These are phyloP conservation scores for Uria aalge DNA, from an alignment of 2,113 vertebrate species.

Conservation along the genomic window DNA sequence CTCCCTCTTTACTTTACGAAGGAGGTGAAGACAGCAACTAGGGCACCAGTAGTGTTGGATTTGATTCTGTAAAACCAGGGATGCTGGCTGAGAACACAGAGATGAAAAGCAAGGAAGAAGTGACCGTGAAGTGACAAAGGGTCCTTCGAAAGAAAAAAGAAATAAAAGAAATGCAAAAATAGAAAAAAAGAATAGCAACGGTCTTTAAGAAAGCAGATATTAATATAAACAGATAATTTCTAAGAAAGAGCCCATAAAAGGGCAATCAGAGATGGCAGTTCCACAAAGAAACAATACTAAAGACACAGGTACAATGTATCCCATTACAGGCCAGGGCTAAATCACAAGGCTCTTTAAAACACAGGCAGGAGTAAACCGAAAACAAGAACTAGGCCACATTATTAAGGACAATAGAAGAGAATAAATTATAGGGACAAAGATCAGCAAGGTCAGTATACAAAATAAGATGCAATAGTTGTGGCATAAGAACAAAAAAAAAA, in stretches of 20 bases:
- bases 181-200: not conserved
- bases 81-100: not conserved
- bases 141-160: not conserved
- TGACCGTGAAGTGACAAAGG: not conserved
- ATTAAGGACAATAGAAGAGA: not conserved
- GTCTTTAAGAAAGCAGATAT: not conserved
- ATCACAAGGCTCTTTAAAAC: not conserved
- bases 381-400: not conserved
- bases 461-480: not conserved
- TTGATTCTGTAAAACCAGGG: not conserved
- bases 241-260: not conserved
- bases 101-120: not conserved
- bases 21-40: not conserved
- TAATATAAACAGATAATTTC: not conserved
- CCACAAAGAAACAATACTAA: not conserved
- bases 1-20: not conserved
- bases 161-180: not conserved
- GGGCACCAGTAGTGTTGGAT: not conserved
- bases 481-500: not conserved
- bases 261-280: not conserved
- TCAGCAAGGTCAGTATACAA: not conserved
- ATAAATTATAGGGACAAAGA: not conserved
- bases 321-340: not conserved
- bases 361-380: not conserved
- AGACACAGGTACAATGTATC: not conserved